phyloP scores from a whole-genome alignment of 2,113 vertebrate species.

The Vidua macroura region DNA sequence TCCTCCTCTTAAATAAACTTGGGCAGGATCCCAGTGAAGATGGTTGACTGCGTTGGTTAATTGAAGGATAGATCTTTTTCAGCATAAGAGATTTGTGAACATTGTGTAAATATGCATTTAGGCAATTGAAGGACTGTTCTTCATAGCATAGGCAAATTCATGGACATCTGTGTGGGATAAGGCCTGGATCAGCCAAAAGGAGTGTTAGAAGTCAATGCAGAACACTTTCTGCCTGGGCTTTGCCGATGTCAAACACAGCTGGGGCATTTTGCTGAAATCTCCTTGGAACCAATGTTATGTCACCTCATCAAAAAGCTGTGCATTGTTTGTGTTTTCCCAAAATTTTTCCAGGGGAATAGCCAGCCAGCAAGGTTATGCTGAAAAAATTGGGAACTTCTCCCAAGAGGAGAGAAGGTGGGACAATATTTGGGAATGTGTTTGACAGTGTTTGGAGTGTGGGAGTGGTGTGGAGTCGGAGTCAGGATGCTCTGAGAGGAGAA shows the following conservation, averaged over 20 bases:
- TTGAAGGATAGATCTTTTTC: conserved; percentile 41
- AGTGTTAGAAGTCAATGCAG: background rate
- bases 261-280: conserved; percentile 29
- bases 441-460: background rate
- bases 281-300: conserved; percentile 21
- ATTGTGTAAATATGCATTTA: conserved; percentile 43
- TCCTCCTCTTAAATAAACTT: conserved; percentile 74
- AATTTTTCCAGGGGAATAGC: background rate
- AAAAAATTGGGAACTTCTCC: background rate
- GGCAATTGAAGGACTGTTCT: conserved; percentile 16
- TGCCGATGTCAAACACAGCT: conserved; percentile 4
- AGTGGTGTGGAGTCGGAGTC: background rate
- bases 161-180: background rate
- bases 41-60: conserved; percentile 49
- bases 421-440: background rate
- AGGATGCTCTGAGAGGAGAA: background rate
- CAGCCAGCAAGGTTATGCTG: background rate
- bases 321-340: background rate
- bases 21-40: conserved; percentile 59
- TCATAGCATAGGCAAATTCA: background rate
- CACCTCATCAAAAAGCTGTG: conserved; percentile 32
- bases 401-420: background rate
- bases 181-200: background rate
- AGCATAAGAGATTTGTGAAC: conserved; percentile 44
- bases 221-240: background rate